Conservation (phyloP, 2,888 invertebrate species). For the Scaptomyza parva region DNA sequence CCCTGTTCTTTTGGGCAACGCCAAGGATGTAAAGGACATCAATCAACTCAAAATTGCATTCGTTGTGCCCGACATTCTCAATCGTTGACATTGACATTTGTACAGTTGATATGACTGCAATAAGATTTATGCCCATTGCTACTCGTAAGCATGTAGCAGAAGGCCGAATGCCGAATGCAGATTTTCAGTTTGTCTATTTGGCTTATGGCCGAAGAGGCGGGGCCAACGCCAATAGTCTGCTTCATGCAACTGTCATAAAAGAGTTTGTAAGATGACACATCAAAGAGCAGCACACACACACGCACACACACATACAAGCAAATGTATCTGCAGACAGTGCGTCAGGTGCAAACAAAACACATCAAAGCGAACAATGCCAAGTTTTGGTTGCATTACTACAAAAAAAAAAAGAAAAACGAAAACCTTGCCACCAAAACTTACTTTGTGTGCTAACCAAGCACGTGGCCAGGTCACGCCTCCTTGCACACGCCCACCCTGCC, state of each 20-base stretch:
- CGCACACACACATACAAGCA: not conserved
- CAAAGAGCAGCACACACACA: constrained; percentile 14
- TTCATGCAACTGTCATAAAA: constrained; percentile 18
- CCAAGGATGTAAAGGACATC: not conserved
- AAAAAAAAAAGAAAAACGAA: constrained; percentile 15
- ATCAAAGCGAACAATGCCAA: constrained; percentile 41
- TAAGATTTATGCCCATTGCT: not conserved
- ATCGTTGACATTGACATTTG: not conserved
- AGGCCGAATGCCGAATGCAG: too few species aligned
- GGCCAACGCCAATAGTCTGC: not conserved
- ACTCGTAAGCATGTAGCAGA: not conserved
- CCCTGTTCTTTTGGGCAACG: not conserved
- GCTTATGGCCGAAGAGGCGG: not conserved
- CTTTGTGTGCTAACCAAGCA: constrained; percentile 43
- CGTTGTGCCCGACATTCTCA: too few species aligned
- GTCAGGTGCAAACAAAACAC: constrained; percentile 42
- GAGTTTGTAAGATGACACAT: constrained; percentile 29
- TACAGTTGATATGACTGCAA: not conserved
- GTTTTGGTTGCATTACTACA: constrained; percentile 22
- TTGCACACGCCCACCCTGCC: constrained; percentile 8
- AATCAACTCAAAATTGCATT: not conserved
- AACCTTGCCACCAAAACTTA: constrained; percentile 32
- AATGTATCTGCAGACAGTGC: not conserved
- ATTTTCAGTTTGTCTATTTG: not conserved
- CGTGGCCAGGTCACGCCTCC: constrained; percentile 27